These are phyloP conservation scores for Melangyna quadrimaculata DNA, from an alignment of 2,888 invertebrate genomes.

Conservation along the genomic window DNA sequence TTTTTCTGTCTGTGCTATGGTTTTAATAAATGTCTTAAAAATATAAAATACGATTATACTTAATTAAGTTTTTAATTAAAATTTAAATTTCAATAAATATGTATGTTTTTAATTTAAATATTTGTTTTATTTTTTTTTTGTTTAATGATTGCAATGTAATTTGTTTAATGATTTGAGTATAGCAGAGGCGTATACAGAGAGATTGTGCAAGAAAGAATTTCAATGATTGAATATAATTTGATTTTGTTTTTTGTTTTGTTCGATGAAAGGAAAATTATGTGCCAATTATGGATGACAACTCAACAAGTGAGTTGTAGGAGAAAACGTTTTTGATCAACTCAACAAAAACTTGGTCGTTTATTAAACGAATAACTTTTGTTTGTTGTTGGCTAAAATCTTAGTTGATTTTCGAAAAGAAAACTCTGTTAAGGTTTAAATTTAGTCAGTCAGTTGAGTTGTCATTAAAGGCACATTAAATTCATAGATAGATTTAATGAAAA, in stretches of 20 bases:
- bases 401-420: too few species aligned
- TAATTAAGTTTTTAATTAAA: constrained; percentile 6
- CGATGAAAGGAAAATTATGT: neutral
- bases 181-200: constrained; percentile 54
- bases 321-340: too few species aligned
- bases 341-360: too few species aligned
- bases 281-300: too few species aligned
- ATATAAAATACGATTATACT: constrained; percentile 44
- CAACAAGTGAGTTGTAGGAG: too few species aligned
- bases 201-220: constrained; percentile 63
- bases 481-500: neutral
- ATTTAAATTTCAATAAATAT: constrained; percentile 35
- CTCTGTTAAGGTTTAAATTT: too few species aligned
- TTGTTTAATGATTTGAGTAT: constrained; percentile 44
- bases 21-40: constrained; percentile 50
- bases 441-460: too few species aligned
- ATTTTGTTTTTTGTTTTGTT: neutral
- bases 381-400: too few species aligned
- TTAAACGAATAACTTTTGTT: too few species aligned
- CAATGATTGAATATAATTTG: constrained; percentile 47
- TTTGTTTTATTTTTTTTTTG: constrained; percentile 4
- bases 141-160: constrained; percentile 52
- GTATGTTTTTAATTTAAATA: constrained; percentile 1
- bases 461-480: too few species aligned
- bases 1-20: constrained; percentile 64